phyloP scores from a whole-genome alignment of 2,797 vertebrate genomes.

The Parauchenoglanis punctatus region DNA sequence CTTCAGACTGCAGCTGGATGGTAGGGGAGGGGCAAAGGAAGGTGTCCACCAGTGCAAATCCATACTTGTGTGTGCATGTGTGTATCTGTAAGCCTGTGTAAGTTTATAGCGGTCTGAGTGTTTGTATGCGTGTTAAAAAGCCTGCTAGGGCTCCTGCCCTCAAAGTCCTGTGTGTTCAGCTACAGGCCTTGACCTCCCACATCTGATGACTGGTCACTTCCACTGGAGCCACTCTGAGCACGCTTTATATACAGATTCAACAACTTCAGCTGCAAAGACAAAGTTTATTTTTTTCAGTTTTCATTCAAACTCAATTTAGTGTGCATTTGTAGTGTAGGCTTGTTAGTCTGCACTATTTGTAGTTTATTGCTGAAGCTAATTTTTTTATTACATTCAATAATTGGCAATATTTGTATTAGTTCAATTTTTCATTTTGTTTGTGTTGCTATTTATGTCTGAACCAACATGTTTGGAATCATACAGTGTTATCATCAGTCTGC shows the following conservation, averaged over 20 bases:
- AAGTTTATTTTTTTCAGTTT: background rate
- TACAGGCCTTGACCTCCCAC: slow-evolving; percentile 67
- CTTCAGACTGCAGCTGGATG: slow-evolving; percentile 54
- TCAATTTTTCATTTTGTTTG: background rate
- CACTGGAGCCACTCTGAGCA: slow-evolving; percentile 88
- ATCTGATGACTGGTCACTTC: slow-evolving; percentile 83
- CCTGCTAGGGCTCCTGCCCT: slow-evolving; percentile 48
- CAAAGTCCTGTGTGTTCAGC: slow-evolving; percentile 50
- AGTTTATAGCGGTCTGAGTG: slow-evolving; percentile 32
- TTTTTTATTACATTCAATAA: background rate
- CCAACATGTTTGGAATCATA: background rate
- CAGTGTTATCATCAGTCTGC: too few species aligned
- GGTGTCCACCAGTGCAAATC: slow-evolving; percentile 55
- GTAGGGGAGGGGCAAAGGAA: slow-evolving; percentile 43
- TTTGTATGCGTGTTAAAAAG: slow-evolving; percentile 54
- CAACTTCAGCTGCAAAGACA: slow-evolving; percentile 87
- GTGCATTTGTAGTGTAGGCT: background rate
- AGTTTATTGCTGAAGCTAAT: background rate
- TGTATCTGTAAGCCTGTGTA: slow-evolving; percentile 58
- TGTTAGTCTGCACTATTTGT: background rate
- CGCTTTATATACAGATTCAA: slow-evolving; percentile 98
- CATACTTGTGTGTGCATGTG: slow-evolving; percentile 57
- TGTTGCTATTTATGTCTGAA: background rate
- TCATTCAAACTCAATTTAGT: background rate
- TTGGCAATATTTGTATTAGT: background rate